phyloP scores from a whole-genome alignment of 92 coral and sea anemone genomes.

The Porites evermanni region DNA sequence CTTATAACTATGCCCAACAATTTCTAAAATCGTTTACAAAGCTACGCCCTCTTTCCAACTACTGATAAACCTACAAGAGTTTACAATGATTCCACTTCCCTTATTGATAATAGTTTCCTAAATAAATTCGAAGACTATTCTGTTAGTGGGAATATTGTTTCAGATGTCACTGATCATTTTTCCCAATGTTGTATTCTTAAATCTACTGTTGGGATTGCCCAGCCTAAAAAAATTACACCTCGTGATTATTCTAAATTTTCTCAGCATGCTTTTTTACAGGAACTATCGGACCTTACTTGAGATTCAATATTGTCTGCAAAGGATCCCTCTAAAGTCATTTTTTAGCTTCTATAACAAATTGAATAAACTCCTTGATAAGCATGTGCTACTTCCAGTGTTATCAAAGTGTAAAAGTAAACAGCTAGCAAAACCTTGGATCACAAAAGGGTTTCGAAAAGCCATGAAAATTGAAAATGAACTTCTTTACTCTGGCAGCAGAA shows the following conservation, averaged over 20 bases:
- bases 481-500: not conserved
- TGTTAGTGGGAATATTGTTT: not conserved
- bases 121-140: constrained; percentile 1
- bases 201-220: not conserved
- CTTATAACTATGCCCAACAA: not conserved
- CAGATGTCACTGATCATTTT: constrained; percentile 1
- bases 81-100: constrained; percentile 1
- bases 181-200: not conserved
- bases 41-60: not conserved
- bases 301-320: not conserved
- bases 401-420: not conserved
- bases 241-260: not conserved
- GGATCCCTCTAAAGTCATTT: not conserved
- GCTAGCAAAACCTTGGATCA: not conserved
- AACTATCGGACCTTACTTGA: not conserved
- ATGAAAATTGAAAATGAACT: constrained; percentile 1
- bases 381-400: not conserved
- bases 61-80: constrained; percentile 1
- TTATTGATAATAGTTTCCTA: constrained; percentile 1
- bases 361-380: not conserved
- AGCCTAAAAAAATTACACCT: not conserved
- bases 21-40: not conserved
- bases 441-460: not conserved
- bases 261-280: not conserved
- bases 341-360: not conserved